phyloP scores from a whole-genome alignment of 1,140 invertebrate species.

The Leptinotarsa lineolata region DNA sequence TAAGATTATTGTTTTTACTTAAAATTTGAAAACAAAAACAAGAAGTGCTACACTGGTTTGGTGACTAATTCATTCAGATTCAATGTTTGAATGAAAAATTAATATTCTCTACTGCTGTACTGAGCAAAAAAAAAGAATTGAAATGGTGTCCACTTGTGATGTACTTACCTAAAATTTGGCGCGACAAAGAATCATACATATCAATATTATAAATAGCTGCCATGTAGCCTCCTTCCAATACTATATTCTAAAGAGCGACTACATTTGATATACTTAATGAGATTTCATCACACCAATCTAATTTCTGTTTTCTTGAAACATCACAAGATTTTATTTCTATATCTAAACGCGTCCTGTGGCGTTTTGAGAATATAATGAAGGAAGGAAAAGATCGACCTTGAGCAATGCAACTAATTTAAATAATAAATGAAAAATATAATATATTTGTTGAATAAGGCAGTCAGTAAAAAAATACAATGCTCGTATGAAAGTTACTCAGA shows the following conservation, averaged over 20 bases:
- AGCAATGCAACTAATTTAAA: neutral
- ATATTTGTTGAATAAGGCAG: slow-evolving; percentile 38
- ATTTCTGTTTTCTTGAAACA: no score
- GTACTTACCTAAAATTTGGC: neutral
- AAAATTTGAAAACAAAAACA: slow-evolving; percentile 29
- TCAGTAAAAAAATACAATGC: slow-evolving; percentile 33
- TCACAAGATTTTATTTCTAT: no score
- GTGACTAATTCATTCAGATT: neutral
- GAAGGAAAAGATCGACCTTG: neutral
- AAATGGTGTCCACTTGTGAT: neutral
- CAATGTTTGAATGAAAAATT: neutral
- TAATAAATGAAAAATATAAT: slow-evolving; percentile 17
- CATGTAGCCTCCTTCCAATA: no score
- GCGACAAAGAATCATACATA: neutral
- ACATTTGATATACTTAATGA: no score
- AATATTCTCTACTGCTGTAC: neutral
- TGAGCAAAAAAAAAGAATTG: neutral
- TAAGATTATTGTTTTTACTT: neutral
- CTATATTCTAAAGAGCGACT: no score
- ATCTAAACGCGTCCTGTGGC: no score
- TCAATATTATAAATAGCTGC: no score
- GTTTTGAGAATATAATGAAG: neutral
- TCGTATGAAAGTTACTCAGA: neutral
- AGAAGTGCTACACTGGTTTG: slow-evolving; percentile 15
- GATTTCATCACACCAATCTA: no score